Evolutionary conservation across 2,797 vertebrate genomes (phyloP).

Genomic region (Pseudocheirus occidentalis): DNA sequence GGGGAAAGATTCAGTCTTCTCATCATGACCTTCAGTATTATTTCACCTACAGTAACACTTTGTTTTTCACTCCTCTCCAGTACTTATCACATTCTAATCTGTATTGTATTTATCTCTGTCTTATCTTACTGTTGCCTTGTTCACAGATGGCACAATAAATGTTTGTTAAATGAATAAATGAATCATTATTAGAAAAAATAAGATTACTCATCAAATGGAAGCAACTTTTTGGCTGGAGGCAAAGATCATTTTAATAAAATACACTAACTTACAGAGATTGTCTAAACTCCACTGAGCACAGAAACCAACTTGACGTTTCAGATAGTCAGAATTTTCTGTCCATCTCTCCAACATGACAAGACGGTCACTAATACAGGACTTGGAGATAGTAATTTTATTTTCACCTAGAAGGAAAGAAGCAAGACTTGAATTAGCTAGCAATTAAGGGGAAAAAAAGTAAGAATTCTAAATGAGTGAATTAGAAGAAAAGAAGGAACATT

Average conservation of each 20-base stretch:
- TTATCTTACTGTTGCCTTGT: not conserved
- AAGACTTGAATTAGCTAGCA: conserved; percentile 49
- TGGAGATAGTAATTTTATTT: conserved; percentile 97
- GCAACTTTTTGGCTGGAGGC: conserved; percentile 3
- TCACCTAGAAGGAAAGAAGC: conserved; percentile 89
- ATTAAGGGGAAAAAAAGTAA: conserved; percentile 1
- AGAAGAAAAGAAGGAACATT: conserved; percentile 33
- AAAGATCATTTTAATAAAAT: conserved; percentile 50
- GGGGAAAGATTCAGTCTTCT: conserved; percentile 19
- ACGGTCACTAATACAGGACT: conserved; percentile 94
- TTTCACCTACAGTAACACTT: not conserved
- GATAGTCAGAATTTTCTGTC: conserved; percentile 93
- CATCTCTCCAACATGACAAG: conserved; percentile 94
- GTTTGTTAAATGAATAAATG: not conserved
- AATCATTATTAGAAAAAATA: conserved; percentile 24
- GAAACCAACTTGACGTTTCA: conserved; percentile 98
- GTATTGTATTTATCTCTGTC: not conserved
- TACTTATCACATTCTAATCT: not conserved
- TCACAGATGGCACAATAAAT: not conserved
- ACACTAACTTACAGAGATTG: conserved; percentile 94
- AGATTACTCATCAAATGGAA: conserved; percentile 36
- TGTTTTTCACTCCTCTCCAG: not conserved
- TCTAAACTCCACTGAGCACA: conserved; percentile 99
- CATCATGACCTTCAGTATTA: not conserved
- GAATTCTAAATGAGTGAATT: conserved; percentile 29